Conservation (phyloP, 2,888 invertebrate genomes). For the Rotaria sp. region DNA sequence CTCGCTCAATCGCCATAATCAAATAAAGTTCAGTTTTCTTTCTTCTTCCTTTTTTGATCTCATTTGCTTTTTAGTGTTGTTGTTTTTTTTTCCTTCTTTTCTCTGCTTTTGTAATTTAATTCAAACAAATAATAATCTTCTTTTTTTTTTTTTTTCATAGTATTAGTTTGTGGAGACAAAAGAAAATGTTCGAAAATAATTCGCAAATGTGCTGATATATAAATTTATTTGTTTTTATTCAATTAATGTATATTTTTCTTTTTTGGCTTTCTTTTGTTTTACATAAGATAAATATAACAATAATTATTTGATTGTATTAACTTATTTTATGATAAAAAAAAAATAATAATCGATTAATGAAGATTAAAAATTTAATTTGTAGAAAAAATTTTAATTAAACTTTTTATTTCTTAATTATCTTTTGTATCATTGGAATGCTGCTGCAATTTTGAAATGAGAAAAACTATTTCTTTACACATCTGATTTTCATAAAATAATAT, state of each 20-base stretch:
- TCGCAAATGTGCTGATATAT: not conserved
- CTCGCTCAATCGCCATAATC: not conserved
- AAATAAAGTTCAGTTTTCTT: no score
- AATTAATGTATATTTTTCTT: not conserved
- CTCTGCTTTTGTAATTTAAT: not conserved
- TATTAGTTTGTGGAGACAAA: not conserved
- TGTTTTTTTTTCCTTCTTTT: not conserved
- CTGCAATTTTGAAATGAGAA: no score
- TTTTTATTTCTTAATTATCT: no score
- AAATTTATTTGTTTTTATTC: not conserved
- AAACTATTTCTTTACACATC: no score
- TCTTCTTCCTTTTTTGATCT: not conserved
- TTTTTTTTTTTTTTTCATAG: not conserved
- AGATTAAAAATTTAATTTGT: no score
- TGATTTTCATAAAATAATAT: no score
- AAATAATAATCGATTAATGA: no score
- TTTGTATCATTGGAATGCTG: no score
- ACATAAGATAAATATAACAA: not conserved
- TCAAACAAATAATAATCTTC: not conserved
- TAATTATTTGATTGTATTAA: constrained; percentile 4
- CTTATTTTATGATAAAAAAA: not conserved
- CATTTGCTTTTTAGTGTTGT: not conserved
- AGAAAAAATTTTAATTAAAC: no score
- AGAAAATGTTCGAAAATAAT: not conserved
- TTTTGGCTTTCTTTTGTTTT: not conserved